Conservation (phyloP, 2,888 invertebrate genomes). For the Lepetodrilus schrolli region DNA sequence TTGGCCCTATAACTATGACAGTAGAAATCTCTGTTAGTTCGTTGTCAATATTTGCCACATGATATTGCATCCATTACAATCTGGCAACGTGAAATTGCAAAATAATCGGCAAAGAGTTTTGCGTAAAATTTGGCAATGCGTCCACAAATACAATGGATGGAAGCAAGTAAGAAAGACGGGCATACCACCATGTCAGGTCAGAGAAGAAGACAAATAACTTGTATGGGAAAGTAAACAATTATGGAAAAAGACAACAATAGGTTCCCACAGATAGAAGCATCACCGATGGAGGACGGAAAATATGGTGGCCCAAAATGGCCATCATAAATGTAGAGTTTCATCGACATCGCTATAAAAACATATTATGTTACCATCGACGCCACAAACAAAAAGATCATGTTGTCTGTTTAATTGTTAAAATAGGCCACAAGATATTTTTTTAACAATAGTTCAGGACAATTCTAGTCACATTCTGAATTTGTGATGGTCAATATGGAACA, state of each 20-base stretch:
- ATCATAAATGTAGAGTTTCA: too few species aligned
- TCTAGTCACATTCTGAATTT: too few species aligned
- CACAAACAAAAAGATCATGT: too few species aligned
- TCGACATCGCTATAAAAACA: too few species aligned
- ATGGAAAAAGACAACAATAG: constrained; percentile 22
- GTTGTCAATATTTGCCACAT: constrained; percentile 1
- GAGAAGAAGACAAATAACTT: constrained; percentile 3
- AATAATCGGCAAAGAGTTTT: constrained; percentile 17
- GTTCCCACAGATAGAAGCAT: constrained; percentile 15
- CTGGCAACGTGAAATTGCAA: constrained; percentile 20
- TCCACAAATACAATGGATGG: constrained; percentile 14
- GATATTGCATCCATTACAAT: constrained; percentile 1
- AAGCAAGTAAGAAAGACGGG: not conserved
- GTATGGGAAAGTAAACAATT: constrained; percentile 26
- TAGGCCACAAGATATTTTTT: too few species aligned
- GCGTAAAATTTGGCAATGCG: constrained; percentile 18
- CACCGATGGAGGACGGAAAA: not conserved
- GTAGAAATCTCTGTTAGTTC: not conserved
- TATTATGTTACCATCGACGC: too few species aligned
- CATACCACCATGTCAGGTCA: constrained; percentile 10
- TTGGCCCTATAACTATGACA: not conserved
- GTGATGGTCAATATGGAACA: too few species aligned
- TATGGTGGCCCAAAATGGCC: too few species aligned
- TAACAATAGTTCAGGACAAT: too few species aligned
- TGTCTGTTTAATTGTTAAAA: too few species aligned